Conservation (phyloP, 1,140 invertebrate genomes). For the Drosophila ironensis region DNA sequence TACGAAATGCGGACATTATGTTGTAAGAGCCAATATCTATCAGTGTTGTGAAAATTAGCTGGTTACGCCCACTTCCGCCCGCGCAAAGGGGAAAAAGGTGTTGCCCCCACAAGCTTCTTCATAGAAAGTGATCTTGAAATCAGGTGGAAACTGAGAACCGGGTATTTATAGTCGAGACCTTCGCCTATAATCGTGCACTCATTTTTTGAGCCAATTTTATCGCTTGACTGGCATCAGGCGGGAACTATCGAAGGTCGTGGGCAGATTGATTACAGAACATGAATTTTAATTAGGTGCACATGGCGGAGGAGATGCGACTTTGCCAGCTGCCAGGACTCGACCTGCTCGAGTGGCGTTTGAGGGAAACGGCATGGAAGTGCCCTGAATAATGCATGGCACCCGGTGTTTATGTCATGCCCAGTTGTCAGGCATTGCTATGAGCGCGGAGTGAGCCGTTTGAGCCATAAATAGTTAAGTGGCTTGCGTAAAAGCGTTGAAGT, state of each 20-base stretch:
- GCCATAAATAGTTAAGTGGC: conserved; percentile 51
- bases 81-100: too few species aligned
- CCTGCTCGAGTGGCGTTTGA: not conserved
- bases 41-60: too few species aligned
- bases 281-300: conserved; percentile 32
- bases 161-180: too few species aligned
- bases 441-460: conserved; percentile 1
- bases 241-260: conserved; percentile 7
- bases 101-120: too few species aligned
- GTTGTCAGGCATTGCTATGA: conserved; percentile 31
- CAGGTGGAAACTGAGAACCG: too few species aligned
- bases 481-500: conserved; percentile 50
- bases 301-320: not conserved
- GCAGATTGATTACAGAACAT: conserved; percentile 42
- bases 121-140: too few species aligned
- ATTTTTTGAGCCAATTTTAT: conserved; percentile 12
- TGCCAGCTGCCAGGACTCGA: not conserved
- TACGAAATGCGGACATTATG: too few species aligned
- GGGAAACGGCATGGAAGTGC: not conserved
- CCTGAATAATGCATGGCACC: conserved; percentile 35
- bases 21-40: too few species aligned
- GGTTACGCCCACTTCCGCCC: too few species aligned
- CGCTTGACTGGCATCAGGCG: conserved; percentile 3
- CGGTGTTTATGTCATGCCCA: conserved; percentile 41
- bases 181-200: too few species aligned